These are phyloP conservation scores for Podotricha telesiphe DNA, from an alignment of 2,888 invertebrate genomes.

Conservation along the genomic window DNA sequence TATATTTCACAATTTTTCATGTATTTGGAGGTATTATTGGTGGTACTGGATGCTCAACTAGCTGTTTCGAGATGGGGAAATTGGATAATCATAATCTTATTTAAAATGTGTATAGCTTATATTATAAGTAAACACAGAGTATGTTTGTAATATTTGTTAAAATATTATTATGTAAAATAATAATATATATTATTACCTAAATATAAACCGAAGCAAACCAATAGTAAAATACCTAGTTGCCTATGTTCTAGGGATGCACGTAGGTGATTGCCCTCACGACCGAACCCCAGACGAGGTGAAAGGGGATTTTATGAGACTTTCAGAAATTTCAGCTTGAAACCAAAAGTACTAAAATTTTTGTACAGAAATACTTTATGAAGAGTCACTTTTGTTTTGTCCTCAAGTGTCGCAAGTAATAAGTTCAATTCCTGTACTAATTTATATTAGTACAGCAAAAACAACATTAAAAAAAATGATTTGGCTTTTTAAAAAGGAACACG, in stretches of 20 bases:
- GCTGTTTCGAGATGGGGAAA: too few species aligned
- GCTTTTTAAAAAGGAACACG: too few species aligned
- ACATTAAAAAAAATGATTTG: too few species aligned
- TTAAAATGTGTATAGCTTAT: too few species aligned
- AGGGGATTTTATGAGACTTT: conserved; percentile 16
- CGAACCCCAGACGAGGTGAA: conserved; percentile 24
- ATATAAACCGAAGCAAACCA: neutral
- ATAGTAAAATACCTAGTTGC: neutral
- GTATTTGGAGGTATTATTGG: too few species aligned
- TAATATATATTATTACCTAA: neutral
- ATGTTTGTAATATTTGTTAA: neutral
- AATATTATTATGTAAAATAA: neutral
- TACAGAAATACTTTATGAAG: neutral
- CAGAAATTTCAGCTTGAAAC: conserved; percentile 4
- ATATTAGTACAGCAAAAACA: neutral
- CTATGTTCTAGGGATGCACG: conserved; percentile 4
- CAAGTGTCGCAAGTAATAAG: neutral
- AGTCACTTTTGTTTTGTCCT: neutral
- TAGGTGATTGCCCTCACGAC: conserved; percentile 17
- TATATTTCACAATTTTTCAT: too few species aligned
- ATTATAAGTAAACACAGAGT: too few species aligned
- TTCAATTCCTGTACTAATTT: neutral
- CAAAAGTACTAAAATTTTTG: neutral
- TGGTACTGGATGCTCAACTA: too few species aligned
- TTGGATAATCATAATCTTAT: too few species aligned